Evolutionary conservation across 2,888 invertebrate species (phyloP).

Genomic region (Resseliella maxima): DNA sequence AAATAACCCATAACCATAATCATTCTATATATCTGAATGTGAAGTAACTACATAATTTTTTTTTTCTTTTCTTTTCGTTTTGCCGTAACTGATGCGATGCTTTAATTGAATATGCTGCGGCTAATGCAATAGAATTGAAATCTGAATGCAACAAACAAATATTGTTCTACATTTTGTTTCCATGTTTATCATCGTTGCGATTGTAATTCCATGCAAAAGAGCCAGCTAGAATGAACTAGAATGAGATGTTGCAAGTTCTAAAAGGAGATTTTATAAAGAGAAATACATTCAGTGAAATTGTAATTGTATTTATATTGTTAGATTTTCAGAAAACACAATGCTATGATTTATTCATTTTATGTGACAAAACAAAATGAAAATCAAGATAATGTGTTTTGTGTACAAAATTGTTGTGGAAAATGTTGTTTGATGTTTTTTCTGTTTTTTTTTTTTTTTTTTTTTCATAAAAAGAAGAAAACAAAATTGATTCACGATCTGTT

Average conservation of each 20-base stretch:
- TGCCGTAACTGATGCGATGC: background rate
- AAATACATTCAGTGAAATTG: background rate
- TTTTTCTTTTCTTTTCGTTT: background rate
- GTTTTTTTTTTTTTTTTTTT: too few relatives aligned
- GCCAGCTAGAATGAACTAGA: background rate
- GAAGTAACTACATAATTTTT: background rate
- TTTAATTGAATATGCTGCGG: background rate
- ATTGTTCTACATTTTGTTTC: too few relatives aligned
- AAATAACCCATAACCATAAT: slow-evolving; percentile 22
- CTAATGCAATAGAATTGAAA: too few relatives aligned
- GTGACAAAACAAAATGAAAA: background rate
- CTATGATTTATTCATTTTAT: background rate
- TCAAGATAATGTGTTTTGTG: background rate
- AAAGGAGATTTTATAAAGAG: background rate
- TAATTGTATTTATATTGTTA: background rate
- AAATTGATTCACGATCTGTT: background rate
- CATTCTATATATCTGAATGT: slow-evolving; percentile 16
- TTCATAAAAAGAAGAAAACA: too few relatives aligned
- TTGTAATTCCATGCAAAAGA: too few relatives aligned
- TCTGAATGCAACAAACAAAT: too few relatives aligned
- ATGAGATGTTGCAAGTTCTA: background rate
- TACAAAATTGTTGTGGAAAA: background rate
- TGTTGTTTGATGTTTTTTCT: too few relatives aligned
- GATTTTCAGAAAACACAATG: background rate
- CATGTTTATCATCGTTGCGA: too few relatives aligned